Evolutionary conservation across 2,113 vertebrate genomes (phyloP), one percentile per base, ranked within the genome.

Genomic region (Onychostruthus taczanowskii): DNA sequence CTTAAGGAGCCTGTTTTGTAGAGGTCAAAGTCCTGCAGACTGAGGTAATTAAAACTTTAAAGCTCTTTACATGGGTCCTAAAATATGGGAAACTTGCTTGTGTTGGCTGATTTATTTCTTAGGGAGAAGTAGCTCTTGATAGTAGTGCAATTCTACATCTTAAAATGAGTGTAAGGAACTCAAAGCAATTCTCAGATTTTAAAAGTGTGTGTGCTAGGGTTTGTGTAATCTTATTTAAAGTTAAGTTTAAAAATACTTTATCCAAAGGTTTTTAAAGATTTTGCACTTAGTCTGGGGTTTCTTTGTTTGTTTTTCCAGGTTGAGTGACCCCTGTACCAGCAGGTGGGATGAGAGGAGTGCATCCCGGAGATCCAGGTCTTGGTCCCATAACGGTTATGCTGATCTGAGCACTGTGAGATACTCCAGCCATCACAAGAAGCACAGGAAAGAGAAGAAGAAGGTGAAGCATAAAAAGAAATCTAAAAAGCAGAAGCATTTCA

Each of bases 401-500:
- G 98, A 98, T 87, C 94, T 92, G 9, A 98, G 98, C 90, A 98
- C 97, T 9, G 96, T 97, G 56, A 97, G 98, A 53, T 97, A 97
- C 14, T 98, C 98, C 26, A 98, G 98, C 79, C 97, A 94, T 68
- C 98, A 92, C 87, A 98, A 93, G 81, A 98, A 95, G 59, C 97
- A 97, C 89, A 99, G 96, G 73, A 99, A 98, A 70, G 99, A 98
- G 62, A 99, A 99, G 92, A 99, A 99, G 95, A 99, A 99, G 89
- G 80, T 97, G 79, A 99, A 99, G 66, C 99, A 97, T 78, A 99
- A 99, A 97, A 99, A 99, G 96, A 99, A 99, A 93, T 96, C 98
- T 31, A 99, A 99, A 97, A 99, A 99, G 96, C 98, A 97, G 46
- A 99, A 99, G 67, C 99, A 98, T 68, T 96, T 97, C 76, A 99